These are phyloP conservation scores for Nannospalax galili DNA, from an alignment of 2,113 vertebrate genomes.

Conservation along the genomic window DNA sequence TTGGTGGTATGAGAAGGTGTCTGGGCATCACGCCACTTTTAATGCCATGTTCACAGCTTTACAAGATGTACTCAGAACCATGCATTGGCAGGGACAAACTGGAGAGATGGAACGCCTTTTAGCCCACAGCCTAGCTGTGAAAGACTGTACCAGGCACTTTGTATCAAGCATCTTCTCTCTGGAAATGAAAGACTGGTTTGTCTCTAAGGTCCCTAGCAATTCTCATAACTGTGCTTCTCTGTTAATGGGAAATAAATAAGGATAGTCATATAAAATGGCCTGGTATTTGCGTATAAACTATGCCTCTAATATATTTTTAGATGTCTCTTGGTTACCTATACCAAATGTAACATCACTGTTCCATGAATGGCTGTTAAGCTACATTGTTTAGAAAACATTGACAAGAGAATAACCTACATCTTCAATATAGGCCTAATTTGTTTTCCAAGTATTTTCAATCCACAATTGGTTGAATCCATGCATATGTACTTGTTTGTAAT, in stretches of 20 bases:
- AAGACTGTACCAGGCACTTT: neutral
- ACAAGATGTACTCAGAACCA: neutral
- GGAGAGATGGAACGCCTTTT: neutral
- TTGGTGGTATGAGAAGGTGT: constrained; percentile 12
- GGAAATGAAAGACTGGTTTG: constrained; percentile 40
- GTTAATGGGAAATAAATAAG: constrained; percentile 22
- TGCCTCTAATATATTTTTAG: neutral
- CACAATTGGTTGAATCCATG: neutral
- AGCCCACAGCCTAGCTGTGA: neutral
- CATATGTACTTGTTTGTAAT: neutral
- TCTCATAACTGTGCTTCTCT: constrained; percentile 18
- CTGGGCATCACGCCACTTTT: neutral
- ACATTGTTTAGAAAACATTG: neutral
- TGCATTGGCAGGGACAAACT: neutral
- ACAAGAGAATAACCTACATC: neutral
- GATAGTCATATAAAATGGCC: neutral
- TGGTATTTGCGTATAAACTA: neutral
- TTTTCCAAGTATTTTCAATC: neutral
- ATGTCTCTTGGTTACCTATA: neutral
- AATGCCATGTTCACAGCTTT: neutral
- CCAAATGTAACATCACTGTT: neutral
- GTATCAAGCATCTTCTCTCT: neutral
- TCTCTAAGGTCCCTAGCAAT: neutral
- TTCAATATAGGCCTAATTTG: neutral
- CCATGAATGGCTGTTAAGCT: neutral